Evolutionary conservation across 2,888 invertebrate species (phyloP), one percentile per base, ranked within the genome.

Genomic region (Junonia oenone): DNA sequence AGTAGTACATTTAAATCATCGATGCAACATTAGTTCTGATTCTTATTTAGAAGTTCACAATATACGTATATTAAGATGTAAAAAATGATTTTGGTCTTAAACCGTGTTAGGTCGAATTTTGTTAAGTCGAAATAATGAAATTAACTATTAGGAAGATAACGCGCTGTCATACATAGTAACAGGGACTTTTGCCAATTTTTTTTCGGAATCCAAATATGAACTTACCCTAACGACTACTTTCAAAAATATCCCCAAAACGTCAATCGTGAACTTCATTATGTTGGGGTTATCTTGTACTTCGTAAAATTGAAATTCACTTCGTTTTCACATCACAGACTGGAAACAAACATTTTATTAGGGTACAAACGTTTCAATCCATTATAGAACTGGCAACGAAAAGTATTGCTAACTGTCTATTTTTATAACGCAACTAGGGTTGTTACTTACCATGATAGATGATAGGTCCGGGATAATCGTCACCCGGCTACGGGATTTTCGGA

Each of bases 161-260:
- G n/a, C 31, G 31, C n/a, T 33, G n/a, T n/a, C 9, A 29, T 33
- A 2, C 4, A n/a, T n/a, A 3, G n/a, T 11, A 11, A 33, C 31
- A n/a, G 31, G 31, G n/a, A 33, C 33, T 14, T 2, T 6, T 37
- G 37, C 15, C 37, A 37, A 37, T 4, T 33, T 6, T 17, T 13
- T 26, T 26, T 43, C 43, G 26, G 13, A n/a, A 22, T 26, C 26
- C 31, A 38, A 53, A 19, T 29, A 35, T 26, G 19, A 31, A 82
- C 88, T 81, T 78, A 91, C 91, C 87, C 73, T 89, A 68, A 91
- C 69, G 48, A 91, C 91, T 59, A 91, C 83, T 83, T 91, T 91
- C 58, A 91, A 78, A 71, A 91, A 90, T 63, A 91, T 81, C 59
- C 91, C 91, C 76, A 91, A 69, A 14, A 91, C 90, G 56, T 91